A percentile compares a stretch with the other conserved stretches of the same genome.
These are phyloP conservation scores for Archaeoteleia sp. DNA, from an alignment of 2,888 invertebrate species.

Conservation along the genomic window DNA sequence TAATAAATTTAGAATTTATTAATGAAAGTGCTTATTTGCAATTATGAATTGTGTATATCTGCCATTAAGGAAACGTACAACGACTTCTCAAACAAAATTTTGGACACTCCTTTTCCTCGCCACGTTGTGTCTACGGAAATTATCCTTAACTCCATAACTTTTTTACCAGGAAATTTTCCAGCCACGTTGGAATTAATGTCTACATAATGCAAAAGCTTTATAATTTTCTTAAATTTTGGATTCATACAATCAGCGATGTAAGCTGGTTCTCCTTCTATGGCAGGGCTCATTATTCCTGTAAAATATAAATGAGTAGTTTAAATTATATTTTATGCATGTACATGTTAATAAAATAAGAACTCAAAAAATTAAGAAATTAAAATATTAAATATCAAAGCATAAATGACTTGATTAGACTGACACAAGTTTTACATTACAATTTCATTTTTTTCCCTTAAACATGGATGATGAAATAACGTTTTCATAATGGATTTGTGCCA, in stretches of 20 bases:
- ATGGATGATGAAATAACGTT: too few species aligned
- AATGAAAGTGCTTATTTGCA: not conserved
- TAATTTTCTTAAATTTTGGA: slow-evolving; percentile 81
- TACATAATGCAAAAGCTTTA: slow-evolving; percentile 78
- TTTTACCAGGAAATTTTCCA: slow-evolving; percentile 77
- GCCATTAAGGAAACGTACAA: slow-evolving; percentile 76
- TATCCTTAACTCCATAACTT: slow-evolving; percentile 80
- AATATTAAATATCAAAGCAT: too few species aligned
- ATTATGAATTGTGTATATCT: not conserved
- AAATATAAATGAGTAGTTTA: too few species aligned
- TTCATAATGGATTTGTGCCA: too few species aligned
- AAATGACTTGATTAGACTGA: too few species aligned
- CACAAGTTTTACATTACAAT: too few species aligned
- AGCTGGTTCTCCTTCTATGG: slow-evolving; percentile 75
- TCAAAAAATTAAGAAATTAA: too few species aligned
- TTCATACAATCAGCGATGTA: slow-evolving; percentile 76
- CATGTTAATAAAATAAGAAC: too few species aligned
- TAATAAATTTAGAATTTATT: slow-evolving; percentile 64
- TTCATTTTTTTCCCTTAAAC: too few species aligned
- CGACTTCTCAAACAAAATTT: slow-evolving; percentile 78
- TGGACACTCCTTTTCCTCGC: slow-evolving; percentile 82
- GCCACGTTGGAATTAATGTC: slow-evolving; percentile 78
- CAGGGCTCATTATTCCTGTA: slow-evolving; percentile 72
- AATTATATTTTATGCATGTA: too few species aligned
- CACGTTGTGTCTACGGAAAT: slow-evolving; percentile 81